A percentile compares a stretch with the other conserved stretches of the same genome.
phyloP scores from a whole-genome alignment of 2,888 invertebrate species.

The Gandaritis pyraliata region DNA sequence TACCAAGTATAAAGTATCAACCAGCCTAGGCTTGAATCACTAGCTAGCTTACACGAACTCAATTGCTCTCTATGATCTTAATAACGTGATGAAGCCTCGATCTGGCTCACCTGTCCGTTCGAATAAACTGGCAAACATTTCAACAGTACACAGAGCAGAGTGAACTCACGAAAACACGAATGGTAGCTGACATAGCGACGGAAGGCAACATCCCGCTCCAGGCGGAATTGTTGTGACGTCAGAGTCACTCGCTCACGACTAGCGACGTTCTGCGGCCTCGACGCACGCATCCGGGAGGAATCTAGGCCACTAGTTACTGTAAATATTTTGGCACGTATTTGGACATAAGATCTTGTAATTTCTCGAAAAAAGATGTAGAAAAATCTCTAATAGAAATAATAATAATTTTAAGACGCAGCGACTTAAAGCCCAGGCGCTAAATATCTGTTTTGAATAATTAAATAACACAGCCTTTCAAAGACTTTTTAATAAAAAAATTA shows the following conservation, averaged over 20 bases:
- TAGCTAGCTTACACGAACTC: no score
- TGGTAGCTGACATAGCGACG: conserved; percentile 49
- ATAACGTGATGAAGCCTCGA: conserved; percentile 15
- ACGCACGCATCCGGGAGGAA: conserved; percentile 57
- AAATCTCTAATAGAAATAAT: background rate
- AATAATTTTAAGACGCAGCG: no score
- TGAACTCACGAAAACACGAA: conserved; percentile 49
- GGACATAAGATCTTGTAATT: conserved; percentile 18
- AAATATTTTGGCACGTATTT: conserved; percentile 35
- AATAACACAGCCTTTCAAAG: background rate
- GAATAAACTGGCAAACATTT: conserved; percentile 17
- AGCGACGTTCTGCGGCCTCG: conserved; percentile 49
- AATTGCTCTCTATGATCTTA: background rate
- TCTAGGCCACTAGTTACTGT: conserved; percentile 49
- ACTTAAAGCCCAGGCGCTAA: background rate
- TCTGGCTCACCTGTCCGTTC: conserved; percentile 12
- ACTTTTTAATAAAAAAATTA: no score
- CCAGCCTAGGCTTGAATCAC: no score
- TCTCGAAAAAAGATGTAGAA: background rate
- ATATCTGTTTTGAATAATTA: background rate
- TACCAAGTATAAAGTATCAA: no score
- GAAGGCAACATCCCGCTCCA: conserved; percentile 50
- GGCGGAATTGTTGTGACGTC: conserved; percentile 58
- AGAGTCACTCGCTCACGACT: conserved; percentile 49
- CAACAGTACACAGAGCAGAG: conserved; percentile 30